These are phyloP conservation scores for Rachycentron canadum DNA, from an alignment of 2,797 vertebrate species.

Conservation along the genomic window DNA sequence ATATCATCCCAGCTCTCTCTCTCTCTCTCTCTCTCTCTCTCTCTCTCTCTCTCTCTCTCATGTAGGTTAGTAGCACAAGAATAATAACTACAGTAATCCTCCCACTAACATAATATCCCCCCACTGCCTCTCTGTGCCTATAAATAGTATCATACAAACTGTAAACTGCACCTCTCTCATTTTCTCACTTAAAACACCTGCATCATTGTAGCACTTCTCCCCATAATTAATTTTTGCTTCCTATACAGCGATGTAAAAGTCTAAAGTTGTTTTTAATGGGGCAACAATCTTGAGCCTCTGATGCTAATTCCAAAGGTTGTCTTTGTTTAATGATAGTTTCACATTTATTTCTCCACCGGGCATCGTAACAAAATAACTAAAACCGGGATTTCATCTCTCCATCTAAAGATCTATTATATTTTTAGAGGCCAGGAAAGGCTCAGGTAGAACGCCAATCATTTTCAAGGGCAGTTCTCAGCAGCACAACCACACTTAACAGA, in stretches of 20 bases:
- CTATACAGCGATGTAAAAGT: conserved; percentile 5
- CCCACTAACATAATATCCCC: conserved; percentile 49
- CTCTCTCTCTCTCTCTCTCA: conserved; percentile 23
- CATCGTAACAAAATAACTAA: conserved; percentile 41
- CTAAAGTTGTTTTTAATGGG: conserved; percentile 33
- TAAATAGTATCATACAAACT: conserved; percentile 51
- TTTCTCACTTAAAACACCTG: conserved; percentile 36
- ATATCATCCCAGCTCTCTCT: conserved; percentile 19
- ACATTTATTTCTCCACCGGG: conserved; percentile 48
- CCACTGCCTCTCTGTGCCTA: conserved; percentile 28
- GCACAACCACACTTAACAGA: conserved; percentile 1
- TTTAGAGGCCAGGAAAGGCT: neutral
- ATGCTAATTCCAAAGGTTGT: conserved; percentile 42
- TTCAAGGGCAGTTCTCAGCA: conserved; percentile 41
- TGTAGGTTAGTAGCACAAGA: conserved; percentile 66
- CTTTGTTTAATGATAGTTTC: conserved; percentile 43
- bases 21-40: no score
- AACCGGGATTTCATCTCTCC: conserved; percentile 39
- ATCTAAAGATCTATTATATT: conserved; percentile 34
- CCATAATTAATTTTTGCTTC: conserved; percentile 39
- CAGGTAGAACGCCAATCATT: conserved; percentile 21
- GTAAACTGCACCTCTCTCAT: conserved; percentile 25
- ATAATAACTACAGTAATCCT: conserved; percentile 67
- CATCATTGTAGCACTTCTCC: conserved; percentile 7
- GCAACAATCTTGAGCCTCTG: conserved; percentile 21